Evolutionary conservation across 2,113 vertebrate genomes (phyloP).

Genomic region (Callospermophilus lateralis): DNA sequence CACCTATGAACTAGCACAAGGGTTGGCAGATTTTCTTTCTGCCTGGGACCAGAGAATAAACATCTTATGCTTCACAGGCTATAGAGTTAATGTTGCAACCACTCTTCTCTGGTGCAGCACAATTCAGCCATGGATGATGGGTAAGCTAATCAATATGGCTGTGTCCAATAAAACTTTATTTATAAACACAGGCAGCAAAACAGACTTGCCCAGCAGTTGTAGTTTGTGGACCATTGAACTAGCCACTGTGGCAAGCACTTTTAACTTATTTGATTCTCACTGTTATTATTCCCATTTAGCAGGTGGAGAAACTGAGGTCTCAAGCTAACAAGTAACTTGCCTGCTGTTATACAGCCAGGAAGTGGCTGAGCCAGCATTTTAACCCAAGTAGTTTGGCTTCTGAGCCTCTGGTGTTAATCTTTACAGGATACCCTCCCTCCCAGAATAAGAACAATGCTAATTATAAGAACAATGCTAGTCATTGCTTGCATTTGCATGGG

Average conservation of each 20-base stretch:
- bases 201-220: not conserved
- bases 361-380: not conserved
- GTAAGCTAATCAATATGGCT: conserved; percentile 24
- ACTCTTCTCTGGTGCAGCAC: not conserved
- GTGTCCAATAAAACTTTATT: conserved; percentile 45
- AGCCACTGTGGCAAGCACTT: not conserved
- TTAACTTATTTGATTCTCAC: conserved; percentile 5
- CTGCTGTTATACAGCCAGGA: not conserved
- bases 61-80: not conserved
- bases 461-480: conserved; percentile 50
- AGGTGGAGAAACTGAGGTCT: conserved; percentile 37
- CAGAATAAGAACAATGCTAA: conserved; percentile 50
- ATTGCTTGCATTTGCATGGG: conserved; percentile 33
- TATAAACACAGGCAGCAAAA: not conserved
- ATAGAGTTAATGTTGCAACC: not conserved
- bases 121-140: not conserved
- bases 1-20: not conserved
- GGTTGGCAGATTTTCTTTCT: not conserved
- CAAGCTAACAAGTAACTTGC: not conserved
- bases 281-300: conserved; percentile 3
- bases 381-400: not conserved
- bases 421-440: not conserved
- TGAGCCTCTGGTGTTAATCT: conserved; percentile 32
- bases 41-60: not conserved
- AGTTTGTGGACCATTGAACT: conserved; percentile 18